Percentiles rank a stretch among this genome's conserved stretches.
phyloP scores from a whole-genome alignment of 2,888 invertebrate species.

The Punctoribates punctum region DNA sequence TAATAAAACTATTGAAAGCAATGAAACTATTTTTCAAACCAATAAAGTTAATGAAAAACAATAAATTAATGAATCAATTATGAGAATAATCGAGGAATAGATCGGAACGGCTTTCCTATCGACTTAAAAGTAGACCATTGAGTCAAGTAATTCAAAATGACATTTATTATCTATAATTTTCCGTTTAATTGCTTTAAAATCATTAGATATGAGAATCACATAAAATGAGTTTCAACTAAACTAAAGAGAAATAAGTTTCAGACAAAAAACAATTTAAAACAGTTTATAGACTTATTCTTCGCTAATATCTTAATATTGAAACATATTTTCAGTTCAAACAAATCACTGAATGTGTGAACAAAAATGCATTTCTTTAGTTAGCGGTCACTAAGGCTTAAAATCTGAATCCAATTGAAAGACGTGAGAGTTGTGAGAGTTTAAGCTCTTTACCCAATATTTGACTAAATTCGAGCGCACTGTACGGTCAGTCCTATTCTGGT shows the following conservation, averaged over 20 bases:
- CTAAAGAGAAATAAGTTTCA: background rate
- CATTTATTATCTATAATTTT: slow-evolving; percentile 12
- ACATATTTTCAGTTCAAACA: slow-evolving; percentile 1
- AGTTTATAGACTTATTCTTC: background rate
- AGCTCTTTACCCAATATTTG: slow-evolving; percentile 22
- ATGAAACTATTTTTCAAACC: background rate
- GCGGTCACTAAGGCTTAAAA: slow-evolving; percentile 9
- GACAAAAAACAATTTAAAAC: background rate
- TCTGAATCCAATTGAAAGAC: background rate
- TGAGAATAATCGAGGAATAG: background rate
- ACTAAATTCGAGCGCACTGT: slow-evolving; percentile 3
- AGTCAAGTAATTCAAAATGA: slow-evolving; percentile 4
- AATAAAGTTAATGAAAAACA: background rate
- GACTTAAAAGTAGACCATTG: background rate
- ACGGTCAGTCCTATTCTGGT: background rate
- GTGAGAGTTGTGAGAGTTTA: too few species aligned
- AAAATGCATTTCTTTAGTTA: background rate
- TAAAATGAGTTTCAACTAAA: background rate
- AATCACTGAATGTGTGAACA: background rate
- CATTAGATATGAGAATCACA: background rate
- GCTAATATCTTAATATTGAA: background rate
- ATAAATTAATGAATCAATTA: background rate
- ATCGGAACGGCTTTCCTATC: background rate
- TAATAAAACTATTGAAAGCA: background rate
- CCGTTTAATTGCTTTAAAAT: background rate